Conservation (phyloP, 2,113 vertebrate species). For the Dryoscopus gambensis region DNA sequence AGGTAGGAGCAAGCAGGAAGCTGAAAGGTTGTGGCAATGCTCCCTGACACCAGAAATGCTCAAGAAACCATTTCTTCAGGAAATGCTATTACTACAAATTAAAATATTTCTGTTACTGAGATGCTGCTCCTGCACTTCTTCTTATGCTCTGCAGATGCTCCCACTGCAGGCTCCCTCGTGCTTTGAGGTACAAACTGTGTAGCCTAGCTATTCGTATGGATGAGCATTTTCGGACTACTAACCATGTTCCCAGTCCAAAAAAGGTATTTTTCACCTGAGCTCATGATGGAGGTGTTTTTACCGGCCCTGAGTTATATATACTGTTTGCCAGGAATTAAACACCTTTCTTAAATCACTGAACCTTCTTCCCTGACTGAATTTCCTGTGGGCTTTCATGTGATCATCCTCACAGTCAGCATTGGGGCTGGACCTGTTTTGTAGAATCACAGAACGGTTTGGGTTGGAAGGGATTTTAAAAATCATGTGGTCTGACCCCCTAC, state of each 20-base stretch:
- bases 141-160: not conserved
- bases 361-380: not conserved
- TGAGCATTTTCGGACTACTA: not conserved
- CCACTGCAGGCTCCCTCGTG: not conserved
- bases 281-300: not conserved
- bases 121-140: not conserved
- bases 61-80: not conserved
- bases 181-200: not conserved
- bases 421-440: not conserved
- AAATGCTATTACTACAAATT: not conserved
- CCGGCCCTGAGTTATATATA: not conserved
- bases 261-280: not conserved
- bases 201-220: not conserved
- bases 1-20: not conserved
- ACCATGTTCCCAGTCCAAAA: not conserved
- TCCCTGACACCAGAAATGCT: not conserved
- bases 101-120: not conserved
- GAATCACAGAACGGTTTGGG: not conserved
- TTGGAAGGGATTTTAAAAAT: not conserved
- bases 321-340: not conserved
- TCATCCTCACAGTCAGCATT: not conserved
- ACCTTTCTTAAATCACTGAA: not conserved
- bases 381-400: not conserved
- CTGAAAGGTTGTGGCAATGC: not conserved
- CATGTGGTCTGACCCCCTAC: not conserved